Conservation (phyloP, 2,888 invertebrate species). For the Apamea epomidion region DNA sequence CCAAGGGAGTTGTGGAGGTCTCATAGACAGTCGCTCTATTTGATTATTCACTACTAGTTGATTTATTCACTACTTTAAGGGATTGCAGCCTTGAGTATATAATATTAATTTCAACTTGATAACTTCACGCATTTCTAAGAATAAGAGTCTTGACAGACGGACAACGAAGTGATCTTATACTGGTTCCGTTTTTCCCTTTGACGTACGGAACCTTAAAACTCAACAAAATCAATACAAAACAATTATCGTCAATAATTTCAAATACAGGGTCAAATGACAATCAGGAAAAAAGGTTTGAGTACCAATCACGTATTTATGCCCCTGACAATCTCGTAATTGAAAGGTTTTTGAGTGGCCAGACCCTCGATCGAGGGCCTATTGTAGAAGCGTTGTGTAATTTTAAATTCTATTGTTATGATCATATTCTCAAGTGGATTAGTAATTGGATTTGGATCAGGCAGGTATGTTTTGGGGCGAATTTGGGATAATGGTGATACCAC, state of each 20-base stretch:
- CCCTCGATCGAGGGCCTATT: constrained; percentile 74
- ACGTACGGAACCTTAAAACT: no score
- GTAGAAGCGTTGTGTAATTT: constrained; percentile 74
- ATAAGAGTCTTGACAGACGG: no score
- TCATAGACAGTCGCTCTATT: no score
- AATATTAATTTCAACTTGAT: no score
- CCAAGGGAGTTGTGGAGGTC: no score
- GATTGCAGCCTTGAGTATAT: no score
- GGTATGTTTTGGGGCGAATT: constrained; percentile 1
- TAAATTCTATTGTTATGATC: constrained; percentile 68
- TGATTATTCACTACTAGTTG: no score
- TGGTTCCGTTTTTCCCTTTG: no score
- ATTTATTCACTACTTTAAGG: no score
- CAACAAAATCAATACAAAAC: constrained; percentile 51
- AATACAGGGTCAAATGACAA: constrained; percentile 52
- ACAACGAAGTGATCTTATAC: no score
- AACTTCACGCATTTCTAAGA: no score
- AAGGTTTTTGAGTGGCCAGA: constrained; percentile 76
- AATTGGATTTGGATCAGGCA: constrained; percentile 39
- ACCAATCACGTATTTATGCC: constrained; percentile 68
- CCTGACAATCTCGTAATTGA: constrained; percentile 83
- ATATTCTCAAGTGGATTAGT: constrained; percentile 56
- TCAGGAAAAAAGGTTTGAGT: constrained; percentile 58
- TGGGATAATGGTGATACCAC: neutral
- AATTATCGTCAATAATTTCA: constrained; percentile 61